phyloP scores from a whole-genome alignment of 2,888 invertebrate species.

The Ormyrus rosae region DNA sequence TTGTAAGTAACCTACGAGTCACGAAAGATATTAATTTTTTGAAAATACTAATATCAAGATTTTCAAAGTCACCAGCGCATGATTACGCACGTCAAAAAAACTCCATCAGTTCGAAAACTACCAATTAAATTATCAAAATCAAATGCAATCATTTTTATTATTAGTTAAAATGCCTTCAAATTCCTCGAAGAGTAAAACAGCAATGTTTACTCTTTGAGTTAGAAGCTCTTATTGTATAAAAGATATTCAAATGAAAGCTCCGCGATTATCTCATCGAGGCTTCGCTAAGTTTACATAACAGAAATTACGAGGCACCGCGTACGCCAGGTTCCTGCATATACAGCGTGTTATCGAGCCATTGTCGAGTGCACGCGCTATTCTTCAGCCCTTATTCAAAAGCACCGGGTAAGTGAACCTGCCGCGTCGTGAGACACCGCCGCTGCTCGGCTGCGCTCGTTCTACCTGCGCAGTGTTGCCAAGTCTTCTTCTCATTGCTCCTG shows the following conservation, averaged over 20 bases:
- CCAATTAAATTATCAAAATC: too few species aligned
- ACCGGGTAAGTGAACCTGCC: not conserved
- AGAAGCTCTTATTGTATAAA: too few species aligned
- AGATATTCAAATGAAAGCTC: too few species aligned
- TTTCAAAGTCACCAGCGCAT: too few species aligned
- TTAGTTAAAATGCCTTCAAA: too few species aligned
- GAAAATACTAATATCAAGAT: not conserved
- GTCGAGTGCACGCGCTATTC: constrained; percentile 14
- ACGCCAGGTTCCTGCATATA: not conserved
- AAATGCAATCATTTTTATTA: too few species aligned
- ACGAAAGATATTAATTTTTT: constrained; percentile 1
- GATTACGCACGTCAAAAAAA: too few species aligned
- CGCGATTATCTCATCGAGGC: constrained; percentile 2
- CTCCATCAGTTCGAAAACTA: too few species aligned
- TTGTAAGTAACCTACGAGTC: not conserved
- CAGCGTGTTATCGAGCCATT: constrained; percentile 27
- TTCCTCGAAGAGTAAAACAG: too few species aligned
- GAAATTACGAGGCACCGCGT: constrained; percentile 35
- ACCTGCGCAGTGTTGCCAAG: not conserved
- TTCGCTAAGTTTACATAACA: constrained; percentile 55
- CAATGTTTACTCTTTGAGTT: too few species aligned
- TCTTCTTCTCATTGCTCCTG: not conserved
- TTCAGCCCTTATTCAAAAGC: constrained; percentile 18
- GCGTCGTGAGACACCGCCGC: not conserved
- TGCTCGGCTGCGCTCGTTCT: not conserved